These are phyloP conservation scores for Protosalanx chinensis DNA, from an alignment of 2,797 vertebrate species.

Conservation along the genomic window DNA sequence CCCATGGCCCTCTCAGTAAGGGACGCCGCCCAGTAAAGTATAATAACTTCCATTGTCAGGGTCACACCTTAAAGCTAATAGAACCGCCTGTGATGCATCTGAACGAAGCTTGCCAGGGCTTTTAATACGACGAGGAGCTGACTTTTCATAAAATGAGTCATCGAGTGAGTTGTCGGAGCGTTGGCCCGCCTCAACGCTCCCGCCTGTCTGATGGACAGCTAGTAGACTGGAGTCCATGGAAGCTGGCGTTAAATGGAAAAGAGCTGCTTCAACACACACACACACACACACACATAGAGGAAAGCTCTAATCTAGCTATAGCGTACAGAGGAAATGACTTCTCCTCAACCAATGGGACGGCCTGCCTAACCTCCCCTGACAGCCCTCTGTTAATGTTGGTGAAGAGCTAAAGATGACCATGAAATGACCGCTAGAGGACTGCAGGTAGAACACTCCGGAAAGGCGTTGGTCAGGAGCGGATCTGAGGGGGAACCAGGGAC, in stretches of 20 bases:
- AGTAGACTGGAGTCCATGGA: background rate
- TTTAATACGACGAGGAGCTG: background rate
- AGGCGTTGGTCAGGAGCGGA: no score
- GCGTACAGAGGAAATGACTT: background rate
- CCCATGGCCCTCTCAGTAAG: background rate
- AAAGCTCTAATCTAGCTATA: background rate
- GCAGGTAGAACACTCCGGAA: no score
- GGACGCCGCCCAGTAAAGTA: background rate
- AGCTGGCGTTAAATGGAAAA: conserved; percentile 5
- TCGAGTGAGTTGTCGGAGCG: background rate
- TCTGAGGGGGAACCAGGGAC: no score
- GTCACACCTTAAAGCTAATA: background rate
- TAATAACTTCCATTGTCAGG: no score
- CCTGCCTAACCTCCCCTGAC: no score
- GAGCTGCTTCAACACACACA: background rate
- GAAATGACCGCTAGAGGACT: no score
- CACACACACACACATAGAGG: background rate
- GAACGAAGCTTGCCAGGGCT: background rate
- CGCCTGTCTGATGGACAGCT: background rate
- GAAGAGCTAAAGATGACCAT: no score
- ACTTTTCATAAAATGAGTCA: background rate
- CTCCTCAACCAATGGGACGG: background rate
- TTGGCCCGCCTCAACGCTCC: background rate
- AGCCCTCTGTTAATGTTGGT: no score
- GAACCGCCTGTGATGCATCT: background rate